These are phyloP conservation scores for Cheilosia vernalis DNA, from an alignment of 2,888 invertebrate species.

Conservation along the genomic window DNA sequence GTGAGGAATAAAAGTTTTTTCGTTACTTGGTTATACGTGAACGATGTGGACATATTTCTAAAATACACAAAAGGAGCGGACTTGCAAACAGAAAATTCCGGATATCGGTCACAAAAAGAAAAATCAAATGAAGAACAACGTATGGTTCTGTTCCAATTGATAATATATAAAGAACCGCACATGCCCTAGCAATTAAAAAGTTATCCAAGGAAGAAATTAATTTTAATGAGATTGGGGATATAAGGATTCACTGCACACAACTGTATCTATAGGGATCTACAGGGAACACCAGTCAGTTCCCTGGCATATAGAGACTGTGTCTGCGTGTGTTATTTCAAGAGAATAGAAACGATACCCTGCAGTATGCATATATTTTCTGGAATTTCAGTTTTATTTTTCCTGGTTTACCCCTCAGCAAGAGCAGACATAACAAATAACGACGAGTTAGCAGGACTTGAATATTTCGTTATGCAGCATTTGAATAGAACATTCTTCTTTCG, in stretches of 20 bases:
- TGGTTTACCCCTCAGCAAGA: not conserved
- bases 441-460: slow-evolving; percentile 46
- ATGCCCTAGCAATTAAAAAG: slow-evolving; percentile 65
- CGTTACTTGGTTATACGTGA: slow-evolving; percentile 41
- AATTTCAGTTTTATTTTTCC: not conserved
- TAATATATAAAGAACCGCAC: slow-evolving; percentile 26
- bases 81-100: slow-evolving; percentile 21
- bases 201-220: slow-evolving; percentile 11
- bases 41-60: slow-evolving; percentile 1
- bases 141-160: slow-evolving; percentile 17
- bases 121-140: slow-evolving; percentile 31
- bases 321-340: slow-evolving; percentile 19
- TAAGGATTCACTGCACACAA: not conserved
- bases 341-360: slow-evolving; percentile 29
- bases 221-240: slow-evolving; percentile 20
- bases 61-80: slow-evolving; percentile 2
- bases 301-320: not conserved
- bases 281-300: not conserved
- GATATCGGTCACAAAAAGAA: slow-evolving; percentile 56
- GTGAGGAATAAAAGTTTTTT: slow-evolving; percentile 57
- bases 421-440: slow-evolving; percentile 45
- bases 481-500: slow-evolving; percentile 51
- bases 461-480: slow-evolving; percentile 68
- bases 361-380: slow-evolving; percentile 38
- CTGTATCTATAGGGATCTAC: no score